Percentiles rank a stretch among this genome's conserved stretches.
phyloP scores from a whole-genome alignment of 2,113 vertebrate genomes.

The Salvelinus sp. region DNA sequence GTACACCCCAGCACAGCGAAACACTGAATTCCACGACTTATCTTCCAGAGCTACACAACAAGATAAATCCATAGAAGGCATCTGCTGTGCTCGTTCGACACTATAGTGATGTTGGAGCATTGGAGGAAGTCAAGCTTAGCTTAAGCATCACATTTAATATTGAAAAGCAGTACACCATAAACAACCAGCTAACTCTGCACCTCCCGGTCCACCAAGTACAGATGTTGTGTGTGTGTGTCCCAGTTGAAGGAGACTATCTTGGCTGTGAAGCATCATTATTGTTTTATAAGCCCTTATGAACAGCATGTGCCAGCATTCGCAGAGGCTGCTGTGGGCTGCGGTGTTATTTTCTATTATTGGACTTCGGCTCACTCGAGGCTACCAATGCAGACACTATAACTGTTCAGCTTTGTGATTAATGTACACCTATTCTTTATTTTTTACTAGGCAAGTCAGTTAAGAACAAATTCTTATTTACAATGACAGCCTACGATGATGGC shows the following conservation, averaged over 20 bases:
- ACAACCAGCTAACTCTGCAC: too few relatives aligned
- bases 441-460: too few relatives aligned
- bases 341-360: background rate
- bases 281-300: background rate
- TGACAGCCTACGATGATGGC: too few relatives aligned
- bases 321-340: background rate
- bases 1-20: background rate
- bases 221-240: background rate
- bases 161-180: too few relatives aligned
- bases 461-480: too few relatives aligned
- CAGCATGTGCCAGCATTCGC: background rate
- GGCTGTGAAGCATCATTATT: conserved; percentile 11
- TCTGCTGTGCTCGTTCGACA: background rate
- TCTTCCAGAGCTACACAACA: background rate
- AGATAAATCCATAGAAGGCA: background rate
- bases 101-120: background rate
- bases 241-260: background rate
- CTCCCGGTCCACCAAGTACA: background rate
- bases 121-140: conserved; percentile 6
- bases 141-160: background rate
- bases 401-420: too few relatives aligned
- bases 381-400: background rate
- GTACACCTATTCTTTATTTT: too few relatives aligned
- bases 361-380: background rate
- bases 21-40: background rate